Conservation (phyloP, 2,797 vertebrate genomes). For the Chrosomus eos region DNA sequence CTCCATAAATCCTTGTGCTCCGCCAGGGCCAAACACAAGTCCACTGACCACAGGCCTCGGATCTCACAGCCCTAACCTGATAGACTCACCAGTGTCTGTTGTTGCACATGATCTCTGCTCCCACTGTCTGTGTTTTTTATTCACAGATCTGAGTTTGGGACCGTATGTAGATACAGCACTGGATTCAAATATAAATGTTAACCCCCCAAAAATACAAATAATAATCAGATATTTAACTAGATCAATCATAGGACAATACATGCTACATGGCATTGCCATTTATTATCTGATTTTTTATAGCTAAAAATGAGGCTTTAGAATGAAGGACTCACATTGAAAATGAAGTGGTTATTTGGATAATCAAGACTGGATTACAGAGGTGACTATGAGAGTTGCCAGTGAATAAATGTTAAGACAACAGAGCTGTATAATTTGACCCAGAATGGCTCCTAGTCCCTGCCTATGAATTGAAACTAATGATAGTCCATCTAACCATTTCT, state of each 20-base stretch:
- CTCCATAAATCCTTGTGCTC: slow-evolving; percentile 68
- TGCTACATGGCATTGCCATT: background rate
- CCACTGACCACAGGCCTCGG: slow-evolving; percentile 52
- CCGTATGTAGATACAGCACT: background rate
- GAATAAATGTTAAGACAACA: background rate
- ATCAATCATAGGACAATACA: background rate
- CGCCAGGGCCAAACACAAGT: slow-evolving; percentile 56
- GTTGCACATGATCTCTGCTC: slow-evolving; percentile 7
- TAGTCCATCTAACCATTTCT: background rate
- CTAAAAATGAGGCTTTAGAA: background rate
- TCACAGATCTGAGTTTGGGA: background rate
- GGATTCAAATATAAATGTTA: background rate
- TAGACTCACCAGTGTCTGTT: slow-evolving; percentile 40
- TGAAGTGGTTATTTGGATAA: background rate
- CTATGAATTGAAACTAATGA: background rate
- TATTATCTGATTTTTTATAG: background rate
- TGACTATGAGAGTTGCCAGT: no score
- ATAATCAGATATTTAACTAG: background rate
- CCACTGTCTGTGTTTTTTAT: slow-evolving; percentile 13
- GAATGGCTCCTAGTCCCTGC: background rate
- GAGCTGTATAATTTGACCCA: background rate
- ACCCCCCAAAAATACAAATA: no score
- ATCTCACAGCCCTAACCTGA: slow-evolving; percentile 51
- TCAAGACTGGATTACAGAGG: background rate
- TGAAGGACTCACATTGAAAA: background rate